Conservation (phyloP, 2,113 vertebrate genomes). For the Triplophysa dalaica region DNA sequence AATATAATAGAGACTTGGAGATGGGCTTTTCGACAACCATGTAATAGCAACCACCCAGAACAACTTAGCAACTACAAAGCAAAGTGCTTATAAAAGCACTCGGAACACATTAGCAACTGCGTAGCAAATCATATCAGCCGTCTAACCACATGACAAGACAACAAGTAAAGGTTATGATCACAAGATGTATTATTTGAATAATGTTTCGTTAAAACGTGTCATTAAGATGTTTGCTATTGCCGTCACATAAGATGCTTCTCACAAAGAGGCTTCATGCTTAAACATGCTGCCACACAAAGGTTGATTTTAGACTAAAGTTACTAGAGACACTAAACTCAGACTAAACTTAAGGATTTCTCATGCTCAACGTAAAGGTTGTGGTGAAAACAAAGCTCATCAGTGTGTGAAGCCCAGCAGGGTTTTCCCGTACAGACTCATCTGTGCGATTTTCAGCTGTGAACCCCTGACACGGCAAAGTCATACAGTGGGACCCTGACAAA, state of each 20-base stretch:
- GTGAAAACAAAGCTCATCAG: conserved; percentile 8
- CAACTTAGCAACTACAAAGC: background rate
- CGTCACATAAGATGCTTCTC: no score
- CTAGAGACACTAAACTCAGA: background rate
- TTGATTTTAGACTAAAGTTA: background rate
- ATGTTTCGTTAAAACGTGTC: no score
- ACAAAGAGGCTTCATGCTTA: no score
- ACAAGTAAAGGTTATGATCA: no score
- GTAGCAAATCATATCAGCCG: background rate
- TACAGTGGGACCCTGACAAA: conserved; percentile 54
- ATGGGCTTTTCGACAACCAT: background rate
- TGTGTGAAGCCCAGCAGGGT: conserved; percentile 21
- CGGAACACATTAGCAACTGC: no score
- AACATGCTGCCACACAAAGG: no score
- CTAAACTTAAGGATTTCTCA: background rate
- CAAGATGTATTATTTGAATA: no score
- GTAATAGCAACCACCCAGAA: background rate
- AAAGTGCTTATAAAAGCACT: background rate
- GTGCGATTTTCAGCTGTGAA: conserved; percentile 16
- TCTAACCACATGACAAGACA: no score
- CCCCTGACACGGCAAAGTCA: conserved; percentile 42
- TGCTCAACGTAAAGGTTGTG: background rate
- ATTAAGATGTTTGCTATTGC: no score
- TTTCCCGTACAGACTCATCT: background rate
- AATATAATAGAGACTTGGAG: no score